Evolutionary conservation across 92 coral and sea anemone species (phyloP), one percentile per base, ranked within the genome.

Genomic region (Palythoa heliodiscus): DNA sequence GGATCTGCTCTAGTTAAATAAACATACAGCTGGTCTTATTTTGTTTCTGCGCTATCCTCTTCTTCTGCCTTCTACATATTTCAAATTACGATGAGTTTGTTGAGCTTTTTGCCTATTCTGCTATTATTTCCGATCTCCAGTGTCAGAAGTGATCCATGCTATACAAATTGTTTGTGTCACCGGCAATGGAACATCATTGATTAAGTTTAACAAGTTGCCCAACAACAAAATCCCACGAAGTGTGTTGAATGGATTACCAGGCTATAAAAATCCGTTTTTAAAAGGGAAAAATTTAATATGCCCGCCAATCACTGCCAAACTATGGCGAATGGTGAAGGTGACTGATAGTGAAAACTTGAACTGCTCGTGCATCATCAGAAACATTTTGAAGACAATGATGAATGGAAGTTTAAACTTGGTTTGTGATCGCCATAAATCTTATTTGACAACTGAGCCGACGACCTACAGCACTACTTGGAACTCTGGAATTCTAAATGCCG

Each of bases 331-430:
- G 64, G 64, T 57, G 64, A 57, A 57, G 64, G 64, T 57, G n/a
- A 57, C 19, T 2, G 64, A 57, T 5, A 57, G 64, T 57, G 64
- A 57, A 57, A 57, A 57, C 11, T 10, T 17, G 7, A 57, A 57
- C 64, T 57, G 64, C 11, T 57, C 64, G 15, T 57, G 64, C 11
- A 57, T 57, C n/a, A 57, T 57, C n/a, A 57, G 4, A 2, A 57
- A 57, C 64, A 57, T 57, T 57, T 57, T 57, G 64, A 57, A 57
- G 64, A 57, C 64, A 57, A n/a, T n/a, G n/a, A 57, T 57, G 64
- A 57, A 57, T 57, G 64, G 64, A 12, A 57, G 64, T 57, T 57
- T 57, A 57, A 57, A 5, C 64, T 57, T 57, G 16, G 64, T 57
- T 57, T 1, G 64, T 57, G 64, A 57, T 57, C 64, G n/a, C 64